Evolutionary conservation across 2,797 vertebrate genomes (phyloP).

Genomic region (Alfaro cultratus): DNA sequence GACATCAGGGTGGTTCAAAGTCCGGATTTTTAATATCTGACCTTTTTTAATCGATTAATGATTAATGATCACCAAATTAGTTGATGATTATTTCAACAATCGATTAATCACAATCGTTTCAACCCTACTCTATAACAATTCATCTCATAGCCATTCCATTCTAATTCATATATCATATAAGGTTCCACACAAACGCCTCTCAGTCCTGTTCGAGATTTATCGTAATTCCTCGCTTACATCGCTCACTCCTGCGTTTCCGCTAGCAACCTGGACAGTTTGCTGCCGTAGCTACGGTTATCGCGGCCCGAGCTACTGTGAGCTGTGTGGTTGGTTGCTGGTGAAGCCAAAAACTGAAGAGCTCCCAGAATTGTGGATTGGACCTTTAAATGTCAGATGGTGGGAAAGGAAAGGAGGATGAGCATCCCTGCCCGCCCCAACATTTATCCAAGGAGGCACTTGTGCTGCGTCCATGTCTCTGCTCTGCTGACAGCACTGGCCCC

Average conservation of each 20-base stretch:
- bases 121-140: not conserved
- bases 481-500: slow-evolving; percentile 81
- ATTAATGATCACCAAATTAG: too few relatives aligned
- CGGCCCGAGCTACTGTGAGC: not conserved
- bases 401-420: slow-evolving; percentile 58
- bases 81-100: too few relatives aligned
- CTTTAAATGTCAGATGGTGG: slow-evolving; percentile 61
- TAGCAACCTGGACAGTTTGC: slow-evolving; percentile 19
- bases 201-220: slow-evolving; percentile 5
- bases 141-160: not conserved
- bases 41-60: too few relatives aligned
- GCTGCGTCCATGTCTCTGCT: slow-evolving; percentile 81
- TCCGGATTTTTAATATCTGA: not conserved
- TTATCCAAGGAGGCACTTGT: slow-evolving; percentile 82
- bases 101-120: too few relatives aligned
- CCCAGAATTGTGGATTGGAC: slow-evolving; percentile 39
- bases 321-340: slow-evolving; percentile 7
- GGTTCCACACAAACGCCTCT: not conserved
- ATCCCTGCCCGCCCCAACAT: slow-evolving; percentile 55
- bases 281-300: not conserved
- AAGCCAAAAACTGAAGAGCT: slow-evolving; percentile 54
- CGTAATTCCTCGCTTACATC: slow-evolving; percentile 31
- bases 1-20: not conserved
- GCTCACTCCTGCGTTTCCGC: slow-evolving; percentile 32
- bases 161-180: not conserved